Percentiles rank a stretch among this genome's conserved stretches.
phyloP scores from a whole-genome alignment of 2,888 invertebrate species.

The Stenchaetothrips biformis region DNA sequence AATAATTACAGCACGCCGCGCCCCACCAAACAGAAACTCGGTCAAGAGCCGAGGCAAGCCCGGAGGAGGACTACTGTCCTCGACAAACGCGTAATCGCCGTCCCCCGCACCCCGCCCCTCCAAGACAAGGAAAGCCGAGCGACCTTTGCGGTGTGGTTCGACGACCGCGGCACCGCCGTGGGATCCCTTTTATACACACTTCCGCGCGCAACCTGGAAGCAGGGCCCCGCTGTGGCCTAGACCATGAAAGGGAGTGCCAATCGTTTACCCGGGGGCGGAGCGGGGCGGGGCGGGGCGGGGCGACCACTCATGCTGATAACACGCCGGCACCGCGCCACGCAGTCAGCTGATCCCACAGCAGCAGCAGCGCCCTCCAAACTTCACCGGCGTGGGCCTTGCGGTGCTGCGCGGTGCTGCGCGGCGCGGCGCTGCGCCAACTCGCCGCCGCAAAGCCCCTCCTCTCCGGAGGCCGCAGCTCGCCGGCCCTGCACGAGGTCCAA shows the following conservation, averaged over 20 bases:
- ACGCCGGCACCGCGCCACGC: neutral
- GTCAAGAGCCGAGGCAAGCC: slow-evolving; percentile 34
- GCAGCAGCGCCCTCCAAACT: neutral
- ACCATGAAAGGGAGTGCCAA: slow-evolving; percentile 10
- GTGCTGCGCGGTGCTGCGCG: neutral
- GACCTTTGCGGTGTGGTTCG: slow-evolving; percentile 16
- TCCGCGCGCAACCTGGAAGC: neutral
- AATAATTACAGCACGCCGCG: slow-evolving; percentile 24
- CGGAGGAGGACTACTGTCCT: neutral
- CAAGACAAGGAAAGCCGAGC: neutral
- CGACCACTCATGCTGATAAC: slow-evolving; percentile 29
- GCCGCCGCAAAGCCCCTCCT: neutral
- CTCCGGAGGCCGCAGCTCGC: neutral
- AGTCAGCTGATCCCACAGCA: neutral
- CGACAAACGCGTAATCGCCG: neutral
- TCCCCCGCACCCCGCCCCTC: neutral
- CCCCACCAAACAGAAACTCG: slow-evolving; percentile 36
- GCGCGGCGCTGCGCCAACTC: neutral
- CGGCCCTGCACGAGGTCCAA: neutral
- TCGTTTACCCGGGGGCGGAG: slow-evolving; percentile 4
- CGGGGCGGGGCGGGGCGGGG: slow-evolving; percentile 12
- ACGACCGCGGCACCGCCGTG: slow-evolving; percentile 28
- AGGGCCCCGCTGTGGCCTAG: neutral
- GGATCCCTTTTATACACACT: neutral
- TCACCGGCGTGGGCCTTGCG: neutral